These are phyloP conservation scores for Apodemia hepburni DNA, from an alignment of 2,888 invertebrate species.

Conservation along the genomic window DNA sequence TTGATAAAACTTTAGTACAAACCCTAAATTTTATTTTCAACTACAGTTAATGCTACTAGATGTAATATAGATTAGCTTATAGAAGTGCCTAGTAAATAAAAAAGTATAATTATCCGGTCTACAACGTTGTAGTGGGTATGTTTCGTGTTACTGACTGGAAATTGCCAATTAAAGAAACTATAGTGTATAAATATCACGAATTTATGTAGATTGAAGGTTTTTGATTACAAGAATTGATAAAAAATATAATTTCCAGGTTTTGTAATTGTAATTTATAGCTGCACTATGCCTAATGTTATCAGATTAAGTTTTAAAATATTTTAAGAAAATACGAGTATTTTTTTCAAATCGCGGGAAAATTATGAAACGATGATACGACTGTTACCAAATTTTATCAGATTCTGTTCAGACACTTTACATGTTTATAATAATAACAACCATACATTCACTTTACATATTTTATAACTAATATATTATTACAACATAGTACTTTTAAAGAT, in stretches of 20 bases:
- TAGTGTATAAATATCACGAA: slow-evolving; percentile 13
- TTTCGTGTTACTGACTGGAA: slow-evolving; percentile 5
- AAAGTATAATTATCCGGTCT: slow-evolving; percentile 8
- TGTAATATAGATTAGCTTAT: slow-evolving; percentile 10
- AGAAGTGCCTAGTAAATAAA: slow-evolving; percentile 10
- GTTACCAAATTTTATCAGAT: too few species aligned
- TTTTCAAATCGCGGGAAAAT: too few species aligned
- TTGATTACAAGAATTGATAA: slow-evolving; percentile 5
- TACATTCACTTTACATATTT: too few species aligned
- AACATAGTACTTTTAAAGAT: too few species aligned
- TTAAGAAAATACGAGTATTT: too few species aligned
- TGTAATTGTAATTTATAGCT: slow-evolving; percentile 1
- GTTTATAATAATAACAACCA: too few species aligned
- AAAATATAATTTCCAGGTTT: slow-evolving; percentile 3
- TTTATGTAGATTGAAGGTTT: slow-evolving; percentile 11
- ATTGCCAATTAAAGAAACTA: slow-evolving; percentile 12
- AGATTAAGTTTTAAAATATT: neutral
- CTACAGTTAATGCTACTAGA: slow-evolving; percentile 2
- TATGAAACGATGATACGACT: too few species aligned
- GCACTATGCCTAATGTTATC: neutral
- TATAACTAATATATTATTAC: too few species aligned
- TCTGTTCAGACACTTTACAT: too few species aligned
- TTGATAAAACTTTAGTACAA: neutral
- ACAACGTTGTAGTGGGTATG: slow-evolving; percentile 10
- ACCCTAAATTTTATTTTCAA: slow-evolving; percentile 4